phyloP scores from a whole-genome alignment of 2,113 vertebrate genomes.

The Labrus mixtus region DNA sequence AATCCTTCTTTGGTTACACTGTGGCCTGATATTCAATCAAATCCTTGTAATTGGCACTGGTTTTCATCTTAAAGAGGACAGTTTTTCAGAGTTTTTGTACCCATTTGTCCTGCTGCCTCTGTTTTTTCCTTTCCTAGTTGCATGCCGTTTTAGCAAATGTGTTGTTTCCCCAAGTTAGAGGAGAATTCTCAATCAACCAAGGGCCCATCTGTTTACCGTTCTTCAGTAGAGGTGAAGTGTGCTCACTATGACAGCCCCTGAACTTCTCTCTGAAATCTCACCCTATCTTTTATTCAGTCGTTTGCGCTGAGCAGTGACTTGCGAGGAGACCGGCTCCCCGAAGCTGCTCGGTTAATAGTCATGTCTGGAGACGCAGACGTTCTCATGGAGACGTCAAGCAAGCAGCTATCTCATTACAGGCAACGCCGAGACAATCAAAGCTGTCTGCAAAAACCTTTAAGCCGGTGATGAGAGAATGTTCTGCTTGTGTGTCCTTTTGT shows the following conservation, averaged over 20 bases:
- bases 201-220: too few relatives aligned
- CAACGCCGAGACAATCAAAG: conserved; percentile 49
- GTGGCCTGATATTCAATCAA: too few relatives aligned
- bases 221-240: not conserved
- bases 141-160: too few relatives aligned
- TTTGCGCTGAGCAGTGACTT: not conserved
- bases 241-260: not conserved
- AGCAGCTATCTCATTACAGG: conserved; percentile 48
- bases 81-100: too few relatives aligned
- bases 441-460: conserved; percentile 37
- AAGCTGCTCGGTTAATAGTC: conserved; percentile 33
- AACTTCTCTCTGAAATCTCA: not conserved
- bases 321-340: not conserved
- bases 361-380: conserved; percentile 39
- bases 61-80: too few relatives aligned
- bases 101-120: too few relatives aligned
- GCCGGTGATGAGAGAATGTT: conserved; percentile 43
- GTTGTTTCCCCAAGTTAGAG: not conserved
- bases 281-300: conserved; percentile 23
- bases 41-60: too few relatives aligned
- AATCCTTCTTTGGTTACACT: too few relatives aligned
- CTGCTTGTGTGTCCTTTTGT: conserved; percentile 47
- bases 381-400: conserved; percentile 54
- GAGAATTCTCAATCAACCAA: not conserved
- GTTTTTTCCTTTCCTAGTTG: too few relatives aligned